Percentiles rank a stretch among this genome's conserved stretches.
phyloP scores from a whole-genome alignment of 2,888 invertebrate species.

The Malthinus flaveolus region DNA sequence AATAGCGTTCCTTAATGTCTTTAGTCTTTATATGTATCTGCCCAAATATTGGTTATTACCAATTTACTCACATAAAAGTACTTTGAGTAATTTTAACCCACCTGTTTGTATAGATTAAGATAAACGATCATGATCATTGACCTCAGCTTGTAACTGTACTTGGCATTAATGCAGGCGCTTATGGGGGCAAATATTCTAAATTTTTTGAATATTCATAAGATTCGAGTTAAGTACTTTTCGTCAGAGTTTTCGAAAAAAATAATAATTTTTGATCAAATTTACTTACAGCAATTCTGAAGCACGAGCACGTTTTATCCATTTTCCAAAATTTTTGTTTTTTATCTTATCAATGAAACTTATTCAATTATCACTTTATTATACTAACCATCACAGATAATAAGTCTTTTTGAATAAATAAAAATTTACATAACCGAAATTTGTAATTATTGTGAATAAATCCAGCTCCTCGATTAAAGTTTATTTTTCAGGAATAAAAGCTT shows the following conservation, averaged over 20 bases:
- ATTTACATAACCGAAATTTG: conserved; percentile 3
- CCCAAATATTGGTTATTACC: conserved; percentile 6
- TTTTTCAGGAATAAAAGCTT: no score
- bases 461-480: no score
- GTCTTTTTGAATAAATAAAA: background rate
- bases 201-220: conserved; percentile 11
- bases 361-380: background rate
- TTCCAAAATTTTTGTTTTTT: background rate
- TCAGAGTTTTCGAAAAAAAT: background rate
- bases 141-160: conserved; percentile 50
- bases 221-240: no score
- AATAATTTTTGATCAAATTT: background rate
- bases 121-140: conserved; percentile 49
- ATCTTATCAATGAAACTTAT: background rate
- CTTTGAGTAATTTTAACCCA: conserved; percentile 31
- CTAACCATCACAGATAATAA: background rate
- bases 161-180: conserved; percentile 43
- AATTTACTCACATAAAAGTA: background rate
- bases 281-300: conserved; percentile 19
- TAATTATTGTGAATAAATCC: no score
- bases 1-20: no score
- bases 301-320: conserved; percentile 19
- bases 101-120: conserved; percentile 32
- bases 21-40: no score
- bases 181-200: conserved; percentile 34